A percentile compares a stretch with the other conserved stretches of the same genome.
phyloP scores from a whole-genome alignment of 2,113 vertebrate species.

The Pedionomus torquatus region DNA sequence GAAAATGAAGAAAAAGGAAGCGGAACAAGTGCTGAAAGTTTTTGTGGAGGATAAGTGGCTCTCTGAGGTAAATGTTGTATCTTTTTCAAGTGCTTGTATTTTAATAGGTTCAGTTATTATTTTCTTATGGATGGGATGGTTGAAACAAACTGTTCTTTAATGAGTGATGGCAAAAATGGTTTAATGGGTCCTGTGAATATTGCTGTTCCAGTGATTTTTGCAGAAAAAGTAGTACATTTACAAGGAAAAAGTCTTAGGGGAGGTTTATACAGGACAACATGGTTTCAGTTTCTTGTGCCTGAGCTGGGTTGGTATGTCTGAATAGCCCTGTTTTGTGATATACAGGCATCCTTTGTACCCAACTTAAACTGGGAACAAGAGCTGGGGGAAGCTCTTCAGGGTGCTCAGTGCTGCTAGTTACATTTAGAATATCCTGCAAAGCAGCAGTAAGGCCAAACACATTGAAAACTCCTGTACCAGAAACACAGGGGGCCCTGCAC shows the following conservation, averaged over 20 bases:
- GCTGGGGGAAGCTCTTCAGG: background rate
- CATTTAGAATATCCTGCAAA: background rate
- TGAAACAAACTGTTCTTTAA: background rate
- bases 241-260: background rate
- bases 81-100: background rate
- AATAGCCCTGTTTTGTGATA: background rate
- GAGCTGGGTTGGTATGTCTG: background rate
- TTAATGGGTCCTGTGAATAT: background rate
- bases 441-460: background rate
- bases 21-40: slow-evolving; percentile 85
- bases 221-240: background rate
- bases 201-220: background rate
- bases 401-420: background rate
- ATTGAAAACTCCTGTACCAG: background rate
- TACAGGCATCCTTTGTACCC: background rate
- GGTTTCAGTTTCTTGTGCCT: background rate
- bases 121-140: background rate
- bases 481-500: background rate
- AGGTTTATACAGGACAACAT: background rate
- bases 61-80: slow-evolving; percentile 78
- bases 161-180: background rate
- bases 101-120: background rate
- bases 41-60: slow-evolving; percentile 95
- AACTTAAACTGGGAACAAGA: background rate
- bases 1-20: slow-evolving; percentile 93